Conservation (phyloP, 2,888 invertebrate species). For the Ophioninae sp. region DNA sequence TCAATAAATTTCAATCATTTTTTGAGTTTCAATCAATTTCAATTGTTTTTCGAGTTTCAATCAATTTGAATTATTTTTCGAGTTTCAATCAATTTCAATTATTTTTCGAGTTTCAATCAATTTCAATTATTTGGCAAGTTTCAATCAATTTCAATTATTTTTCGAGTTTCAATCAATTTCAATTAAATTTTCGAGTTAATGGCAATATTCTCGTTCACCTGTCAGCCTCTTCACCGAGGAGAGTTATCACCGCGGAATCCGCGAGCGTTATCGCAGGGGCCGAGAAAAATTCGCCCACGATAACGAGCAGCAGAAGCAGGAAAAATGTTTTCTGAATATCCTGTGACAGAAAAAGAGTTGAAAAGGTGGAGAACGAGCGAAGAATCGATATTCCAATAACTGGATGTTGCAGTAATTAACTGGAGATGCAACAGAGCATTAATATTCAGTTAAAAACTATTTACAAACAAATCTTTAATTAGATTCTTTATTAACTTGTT, state of each 20-base stretch:
- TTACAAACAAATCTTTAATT: too few species aligned
- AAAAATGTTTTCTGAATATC: conserved; percentile 99
- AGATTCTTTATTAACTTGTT: too few species aligned
- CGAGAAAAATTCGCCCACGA: conserved; percentile 98
- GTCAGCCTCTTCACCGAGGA: conserved; percentile 94
- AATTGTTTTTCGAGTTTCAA: neutral
- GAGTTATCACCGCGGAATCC: conserved; percentile 94
- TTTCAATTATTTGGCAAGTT: neutral
- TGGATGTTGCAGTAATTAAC: too few species aligned
- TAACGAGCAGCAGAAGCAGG: conserved; percentile 93
- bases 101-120: neutral
- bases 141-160: neutral
- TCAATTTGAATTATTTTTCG: neutral
- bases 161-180: too few species aligned
- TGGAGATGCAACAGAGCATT: too few species aligned
- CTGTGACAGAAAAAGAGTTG: conserved; percentile 72
- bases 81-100: neutral
- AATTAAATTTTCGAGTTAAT: neutral
- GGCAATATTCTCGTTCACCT: conserved; percentile 78
- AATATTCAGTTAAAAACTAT: too few species aligned
- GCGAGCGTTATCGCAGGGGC: conserved; percentile 97
- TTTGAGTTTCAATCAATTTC: too few species aligned
- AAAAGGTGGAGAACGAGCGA: neutral
- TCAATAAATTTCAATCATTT: neutral
- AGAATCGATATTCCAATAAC: too few species aligned